Percentiles rank a stretch among this genome's conserved stretches.
Conservation (phyloP, 2,113 vertebrate species). For the Chaetorhynchus papuensis region DNA sequence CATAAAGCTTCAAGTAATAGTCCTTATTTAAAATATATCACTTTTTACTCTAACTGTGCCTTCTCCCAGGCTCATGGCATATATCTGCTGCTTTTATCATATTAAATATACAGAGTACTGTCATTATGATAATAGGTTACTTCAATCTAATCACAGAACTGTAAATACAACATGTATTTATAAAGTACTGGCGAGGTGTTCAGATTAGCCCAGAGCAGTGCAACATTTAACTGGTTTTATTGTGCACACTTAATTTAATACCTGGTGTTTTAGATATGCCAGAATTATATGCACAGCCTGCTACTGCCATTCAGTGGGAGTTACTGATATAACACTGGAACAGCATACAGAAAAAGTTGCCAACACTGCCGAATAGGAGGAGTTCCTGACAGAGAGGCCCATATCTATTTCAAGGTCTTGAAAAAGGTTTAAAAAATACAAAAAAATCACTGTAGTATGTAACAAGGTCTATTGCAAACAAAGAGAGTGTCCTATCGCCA, state of each 20-base stretch:
- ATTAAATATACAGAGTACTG: background rate
- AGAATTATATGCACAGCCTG: background rate
- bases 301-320: conserved; percentile 53
- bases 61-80: background rate
- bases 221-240: background rate
- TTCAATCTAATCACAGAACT: background rate
- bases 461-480: background rate
- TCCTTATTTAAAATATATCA: background rate
- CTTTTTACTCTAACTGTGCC: background rate
- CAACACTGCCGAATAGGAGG: background rate
- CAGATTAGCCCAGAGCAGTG: background rate
- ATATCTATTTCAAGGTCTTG: background rate
- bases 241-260: background rate
- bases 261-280: background rate
- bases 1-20: background rate
- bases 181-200: background rate
- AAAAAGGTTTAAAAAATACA: background rate
- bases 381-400: background rate
- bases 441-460: rapidly evolving
- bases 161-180: background rate
- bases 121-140: background rate
- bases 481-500: background rate
- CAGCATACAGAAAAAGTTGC: background rate
- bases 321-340: background rate
- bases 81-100: background rate